Base-by-base conservation (phyloP, 2,797 vertebrate genomes). In the Euthynnus affinis region DNA sequence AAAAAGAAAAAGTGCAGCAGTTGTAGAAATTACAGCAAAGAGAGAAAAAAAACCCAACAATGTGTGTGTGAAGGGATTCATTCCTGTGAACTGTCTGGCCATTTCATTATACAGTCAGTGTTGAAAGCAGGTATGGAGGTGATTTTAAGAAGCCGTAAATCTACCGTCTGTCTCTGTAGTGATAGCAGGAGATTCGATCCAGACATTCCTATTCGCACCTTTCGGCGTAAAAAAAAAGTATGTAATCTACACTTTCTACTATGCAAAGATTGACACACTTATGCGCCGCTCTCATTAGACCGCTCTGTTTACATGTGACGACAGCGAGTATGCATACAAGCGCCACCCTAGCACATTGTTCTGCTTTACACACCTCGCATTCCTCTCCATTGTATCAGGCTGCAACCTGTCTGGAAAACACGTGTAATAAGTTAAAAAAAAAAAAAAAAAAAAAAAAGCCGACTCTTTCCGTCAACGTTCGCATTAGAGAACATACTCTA, bases 381-480 rank as follows among this genome's bases (percentile, higher is more conserved):
- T 78, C 62, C 42, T 60, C 2, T 27, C 25, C 53, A 46, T 73
- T 75, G 69, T 62, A 32, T 79, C 66, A 78, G 66, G 74, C 73
- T 70, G 18, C 64, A 60, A 58, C 69, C 56, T 71, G 82, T 82
- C 74, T 69, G 51, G 37, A 48, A 48, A 74, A 56, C 76, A 76
- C 12, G 15, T 46, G 40, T 66, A 72, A 71, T 49, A 76, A 82
- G 78, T 58, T n/a, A n/a, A n/a, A n/a, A n/a, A n/a, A n/a, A n/a
- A n/a, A n/a, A n/a, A n/a, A n/a, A n/a, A n/a, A n/a, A n/a, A n/a
- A n/a, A n/a, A n/a, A 67, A 70, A 52, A 53, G 61, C 69, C 61
- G 32, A 27, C 70, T 77, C 7, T 53, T 22, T 53, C 62, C 22
- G 25, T 66, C 79, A 25, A 2, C 3, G 9, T 27, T 70, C 65